Percentiles rank a stretch among this genome's conserved stretches.
These are phyloP conservation scores for Elaphurus davidianus DNA, from an alignment of 2,113 vertebrate species.

Conservation along the genomic window DNA sequence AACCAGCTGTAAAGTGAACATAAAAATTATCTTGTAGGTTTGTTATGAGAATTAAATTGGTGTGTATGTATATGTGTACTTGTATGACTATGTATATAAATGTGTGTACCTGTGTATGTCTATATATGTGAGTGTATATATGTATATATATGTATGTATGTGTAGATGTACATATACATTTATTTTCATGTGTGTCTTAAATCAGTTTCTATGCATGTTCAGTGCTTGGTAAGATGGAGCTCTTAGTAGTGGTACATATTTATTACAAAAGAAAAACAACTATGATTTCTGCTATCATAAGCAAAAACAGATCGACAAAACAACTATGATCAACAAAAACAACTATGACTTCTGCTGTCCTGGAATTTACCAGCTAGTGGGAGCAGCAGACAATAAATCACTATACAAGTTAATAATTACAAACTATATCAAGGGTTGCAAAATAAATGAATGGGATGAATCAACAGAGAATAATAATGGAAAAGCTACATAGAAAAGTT, in stretches of 20 bases:
- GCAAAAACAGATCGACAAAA: background rate
- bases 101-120: background rate
- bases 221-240: background rate
- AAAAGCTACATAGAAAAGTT: background rate
- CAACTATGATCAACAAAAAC: background rate
- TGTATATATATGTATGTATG: background rate
- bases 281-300: background rate
- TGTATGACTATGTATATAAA: background rate
- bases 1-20: background rate
- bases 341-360: background rate
- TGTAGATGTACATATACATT: background rate
- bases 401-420: background rate
- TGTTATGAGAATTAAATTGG: background rate
- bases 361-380: background rate
- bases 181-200: background rate
- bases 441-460: background rate
- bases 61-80: background rate
- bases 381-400: background rate
- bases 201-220: background rate
- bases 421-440: background rate
- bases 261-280: background rate
- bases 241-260: background rate
- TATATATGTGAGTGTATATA: no score
- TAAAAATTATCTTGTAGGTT: background rate
- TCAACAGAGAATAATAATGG: background rate